phyloP scores from a whole-genome alignment of 2,888 invertebrate species.

The Parnassius apollo region DNA sequence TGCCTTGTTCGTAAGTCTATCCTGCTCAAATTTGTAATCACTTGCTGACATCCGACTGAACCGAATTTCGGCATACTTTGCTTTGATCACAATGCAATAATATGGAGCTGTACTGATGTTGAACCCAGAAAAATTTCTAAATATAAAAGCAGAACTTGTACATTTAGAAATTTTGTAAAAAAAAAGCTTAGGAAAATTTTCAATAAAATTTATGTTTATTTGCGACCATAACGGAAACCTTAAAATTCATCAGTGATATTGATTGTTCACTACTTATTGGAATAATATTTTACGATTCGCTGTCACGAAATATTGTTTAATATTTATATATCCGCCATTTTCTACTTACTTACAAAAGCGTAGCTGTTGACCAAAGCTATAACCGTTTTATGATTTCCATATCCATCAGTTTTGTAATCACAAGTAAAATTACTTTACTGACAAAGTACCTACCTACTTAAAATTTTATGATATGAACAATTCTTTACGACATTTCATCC shows the following conservation, averaged over 20 bases:
- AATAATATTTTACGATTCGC: constrained; percentile 9
- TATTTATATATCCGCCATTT: constrained; percentile 15
- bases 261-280: constrained; percentile 10
- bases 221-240: not conserved
- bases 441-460: too few species aligned
- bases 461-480: too few species aligned
- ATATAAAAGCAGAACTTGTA: too few species aligned
- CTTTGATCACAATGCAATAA: too few species aligned
- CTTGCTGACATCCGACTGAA: too few species aligned
- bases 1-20: too few species aligned
- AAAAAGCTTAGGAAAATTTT: not conserved
- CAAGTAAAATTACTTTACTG: not conserved
- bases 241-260: constrained; percentile 8
- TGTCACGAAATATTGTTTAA: constrained; percentile 14
- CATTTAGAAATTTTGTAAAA: too few species aligned
- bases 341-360: not conserved
- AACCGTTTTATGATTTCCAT: constrained; percentile 11
- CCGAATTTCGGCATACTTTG: too few species aligned
- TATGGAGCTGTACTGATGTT: too few species aligned
- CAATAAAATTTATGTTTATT: constrained; percentile 13
- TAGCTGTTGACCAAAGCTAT: constrained; percentile 5
- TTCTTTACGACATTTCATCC: too few species aligned
- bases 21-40: too few species aligned
- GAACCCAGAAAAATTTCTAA: too few species aligned
- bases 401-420: constrained; percentile 9